These are phyloP conservation scores for Pseudomyrmex concolor DNA, from an alignment of 1,140 invertebrate genomes.

Conservation along the genomic window DNA sequence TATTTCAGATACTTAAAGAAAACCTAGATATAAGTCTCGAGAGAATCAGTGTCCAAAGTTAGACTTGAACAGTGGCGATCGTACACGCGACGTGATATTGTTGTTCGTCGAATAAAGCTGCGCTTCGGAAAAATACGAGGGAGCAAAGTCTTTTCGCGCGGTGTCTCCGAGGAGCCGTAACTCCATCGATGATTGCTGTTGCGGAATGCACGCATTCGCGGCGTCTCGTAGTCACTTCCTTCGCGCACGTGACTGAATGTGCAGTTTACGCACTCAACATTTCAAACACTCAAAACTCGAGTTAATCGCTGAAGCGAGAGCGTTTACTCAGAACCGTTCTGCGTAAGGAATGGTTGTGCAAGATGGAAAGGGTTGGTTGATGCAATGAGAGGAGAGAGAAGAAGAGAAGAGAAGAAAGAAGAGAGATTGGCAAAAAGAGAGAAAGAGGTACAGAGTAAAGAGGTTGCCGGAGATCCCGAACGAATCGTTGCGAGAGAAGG, in stretches of 20 bases:
- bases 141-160: neutral
- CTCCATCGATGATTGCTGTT: conserved; percentile 34
- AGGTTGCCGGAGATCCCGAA: conserved; percentile 18
- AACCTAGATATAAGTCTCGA: neutral
- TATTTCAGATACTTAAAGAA: too few species aligned
- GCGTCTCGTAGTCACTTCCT: conserved; percentile 70
- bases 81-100: neutral
- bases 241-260: conserved; percentile 76
- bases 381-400: conserved; percentile 25
- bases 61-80: neutral
- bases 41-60: neutral
- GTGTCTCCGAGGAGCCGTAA: conserved; percentile 24
- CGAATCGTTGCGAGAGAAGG: neutral
- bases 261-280: conserved; percentile 79
- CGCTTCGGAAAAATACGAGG: conserved; percentile 12
- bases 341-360: conserved; percentile 43
- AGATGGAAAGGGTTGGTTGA: conserved; percentile 58
- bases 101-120: neutral
- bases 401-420: conserved; percentile 29
- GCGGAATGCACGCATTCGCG: conserved; percentile 21
- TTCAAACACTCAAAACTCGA: conserved; percentile 81
- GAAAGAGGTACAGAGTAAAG: conserved; percentile 15
- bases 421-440: neutral
- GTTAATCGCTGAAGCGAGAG: conserved; percentile 80
- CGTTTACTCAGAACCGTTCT: conserved; percentile 74